phyloP scores from a whole-genome alignment of 1,140 invertebrate species.

The Bradynema listronoti region DNA sequence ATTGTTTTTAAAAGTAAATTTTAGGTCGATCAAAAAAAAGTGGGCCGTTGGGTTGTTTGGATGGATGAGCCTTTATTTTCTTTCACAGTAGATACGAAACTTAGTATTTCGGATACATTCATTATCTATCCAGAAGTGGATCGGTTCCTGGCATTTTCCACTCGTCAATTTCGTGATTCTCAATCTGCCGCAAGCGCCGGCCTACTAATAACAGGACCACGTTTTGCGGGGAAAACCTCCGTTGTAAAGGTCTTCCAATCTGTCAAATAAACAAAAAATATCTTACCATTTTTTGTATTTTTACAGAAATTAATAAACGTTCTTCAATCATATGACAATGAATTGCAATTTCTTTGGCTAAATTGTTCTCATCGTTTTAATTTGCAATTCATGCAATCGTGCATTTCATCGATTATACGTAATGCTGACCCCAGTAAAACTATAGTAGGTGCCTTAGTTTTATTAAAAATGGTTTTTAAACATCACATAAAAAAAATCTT shows the following conservation, averaged over 20 bases:
- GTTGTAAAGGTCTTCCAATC: no score
- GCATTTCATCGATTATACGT: no score
- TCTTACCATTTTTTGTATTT: no score
- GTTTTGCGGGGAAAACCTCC: constrained; percentile 22
- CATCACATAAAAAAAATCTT: constrained; percentile 7
- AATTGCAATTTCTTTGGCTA: constrained; percentile 27
- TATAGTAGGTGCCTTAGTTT: no score
- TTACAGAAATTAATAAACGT: constrained; percentile 21
- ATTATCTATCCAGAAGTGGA: constrained; percentile 23
- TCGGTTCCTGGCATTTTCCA: constrained; percentile 7
- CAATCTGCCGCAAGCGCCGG: no score
- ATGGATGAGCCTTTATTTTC: constrained; percentile 8
- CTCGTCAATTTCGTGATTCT: constrained; percentile 8
- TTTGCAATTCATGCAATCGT: constrained; percentile 25
- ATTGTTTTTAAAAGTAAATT: neutral
- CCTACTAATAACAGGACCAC: constrained; percentile 23
- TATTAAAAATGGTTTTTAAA: no score
- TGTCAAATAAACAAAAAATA: no score
- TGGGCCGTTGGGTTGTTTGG: constrained; percentile 18
- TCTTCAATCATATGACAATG: constrained; percentile 3
- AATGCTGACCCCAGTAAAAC: no score
- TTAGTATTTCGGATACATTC: constrained; percentile 23
- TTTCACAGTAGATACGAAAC: constrained; percentile 23
- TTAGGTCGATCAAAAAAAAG: constrained; percentile 25
- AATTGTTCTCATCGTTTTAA: constrained; percentile 26